These are phyloP conservation scores for Xanthia icteritia DNA, from an alignment of 2,888 invertebrate genomes.

Conservation along the genomic window DNA sequence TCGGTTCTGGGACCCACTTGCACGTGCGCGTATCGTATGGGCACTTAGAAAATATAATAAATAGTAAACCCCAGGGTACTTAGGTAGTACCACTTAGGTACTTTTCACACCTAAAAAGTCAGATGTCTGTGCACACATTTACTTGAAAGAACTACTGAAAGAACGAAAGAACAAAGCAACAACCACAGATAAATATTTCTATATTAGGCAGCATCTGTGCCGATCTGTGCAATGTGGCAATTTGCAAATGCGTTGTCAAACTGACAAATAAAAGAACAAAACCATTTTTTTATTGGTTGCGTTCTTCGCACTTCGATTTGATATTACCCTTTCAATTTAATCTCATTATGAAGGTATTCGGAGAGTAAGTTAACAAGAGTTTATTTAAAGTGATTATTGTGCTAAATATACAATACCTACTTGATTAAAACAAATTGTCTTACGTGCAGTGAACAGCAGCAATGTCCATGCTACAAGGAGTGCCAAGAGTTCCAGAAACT, in stretches of 20 bases:
- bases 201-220: not conserved
- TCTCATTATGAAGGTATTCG: slow-evolving; percentile 6
- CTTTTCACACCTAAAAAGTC: no score
- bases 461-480: slow-evolving; percentile 47
- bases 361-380: slow-evolving; percentile 11
- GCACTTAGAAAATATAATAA: no score
- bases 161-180: not conserved
- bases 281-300: not conserved
- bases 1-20: no score
- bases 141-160: no score
- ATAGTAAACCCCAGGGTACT: no score
- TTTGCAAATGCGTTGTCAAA: not conserved
- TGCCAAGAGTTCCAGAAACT: slow-evolving; percentile 66
- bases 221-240: not conserved
- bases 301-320: not conserved
- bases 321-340: not conserved
- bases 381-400: not conserved
- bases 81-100: no score
- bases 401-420: not conserved
- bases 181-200: not conserved
- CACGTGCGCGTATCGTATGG: no score
- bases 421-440: not conserved
- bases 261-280: slow-evolving; percentile 8
- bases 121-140: no score
- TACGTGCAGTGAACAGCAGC: slow-evolving; percentile 35